Base-by-base conservation (phyloP, 23 tunicate genomes). In the Trididemnum miniatum region DNA sequence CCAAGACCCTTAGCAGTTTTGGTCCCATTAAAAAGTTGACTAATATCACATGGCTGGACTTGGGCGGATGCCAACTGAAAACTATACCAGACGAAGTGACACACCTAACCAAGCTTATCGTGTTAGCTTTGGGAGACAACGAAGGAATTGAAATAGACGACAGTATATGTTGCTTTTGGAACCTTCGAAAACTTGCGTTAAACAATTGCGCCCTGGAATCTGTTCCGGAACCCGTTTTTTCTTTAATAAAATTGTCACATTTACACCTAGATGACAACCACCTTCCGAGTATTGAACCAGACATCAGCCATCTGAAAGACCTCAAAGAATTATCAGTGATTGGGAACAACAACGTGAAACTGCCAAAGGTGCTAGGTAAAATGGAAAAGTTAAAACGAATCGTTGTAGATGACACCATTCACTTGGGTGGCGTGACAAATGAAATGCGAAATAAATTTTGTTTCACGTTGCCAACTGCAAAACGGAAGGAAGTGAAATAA, bases 261-360 rank as follows among this genome's bases (percentile, higher is more conserved):
- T 38, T 93, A 23, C 98, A 93, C 52, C 34, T 93, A 81, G 98
- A 93, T 84, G 74, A 88, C 80, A 93, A 93, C 65, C 24, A 67
- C 15, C 59, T 80, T 31, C 62, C 35, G 32, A 57, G 67, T 1
- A 80, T 93, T 34, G 84, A 76, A 25, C 93, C 90, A 52, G 84
- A 88, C 36, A 78, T 93, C 31, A 83, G 84, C 62, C 92, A 88
- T 65, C 76, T 93, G 24, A 80, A 72, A 59, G 87, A 87, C 29
- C 86, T 93, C 15, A 93, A 85, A 77, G 93, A 88, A 60, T 84
- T 93, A 22, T 80, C 98, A 36, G 98, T 93, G 18, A 93, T 93
- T 20, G 98, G 98, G 15, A 93, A 93, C 69, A 0, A 49, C 31
- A 50, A 71, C 37, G 20, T 93, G 1, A 57, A 86, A 9, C 80